These are phyloP conservation scores for Montipora efflorescens DNA, from an alignment of 64 coral and sea anemone species.

Conservation along the genomic window DNA sequence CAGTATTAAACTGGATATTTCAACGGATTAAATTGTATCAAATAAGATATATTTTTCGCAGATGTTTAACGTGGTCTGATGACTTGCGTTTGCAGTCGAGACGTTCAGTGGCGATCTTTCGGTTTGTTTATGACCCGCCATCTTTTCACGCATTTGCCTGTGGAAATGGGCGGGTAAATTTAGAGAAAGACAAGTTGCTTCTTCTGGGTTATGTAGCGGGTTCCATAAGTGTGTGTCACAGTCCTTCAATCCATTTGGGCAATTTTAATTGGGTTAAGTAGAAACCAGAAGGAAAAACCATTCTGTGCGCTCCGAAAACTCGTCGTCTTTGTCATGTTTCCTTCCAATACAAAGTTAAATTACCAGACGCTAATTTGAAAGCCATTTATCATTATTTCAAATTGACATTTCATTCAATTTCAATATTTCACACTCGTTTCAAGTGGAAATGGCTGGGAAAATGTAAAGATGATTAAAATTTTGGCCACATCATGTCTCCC, in stretches of 20 bases:
- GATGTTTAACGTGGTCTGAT: neutral
- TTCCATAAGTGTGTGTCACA: neutral
- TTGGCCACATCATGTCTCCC: no score
- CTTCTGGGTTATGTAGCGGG: neutral
- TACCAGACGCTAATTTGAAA: neutral
- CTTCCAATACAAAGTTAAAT: neutral
- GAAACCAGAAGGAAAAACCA: neutral
- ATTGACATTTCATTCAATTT: no score
- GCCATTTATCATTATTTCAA: neutral
- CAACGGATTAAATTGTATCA: conserved; percentile 12
- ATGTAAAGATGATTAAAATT: no score
- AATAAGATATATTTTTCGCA: conserved; percentile 3
- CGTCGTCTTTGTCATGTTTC: neutral
- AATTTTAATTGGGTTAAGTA: conserved; percentile 22
- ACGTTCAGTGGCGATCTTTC: neutral
- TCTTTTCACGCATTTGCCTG: neutral
- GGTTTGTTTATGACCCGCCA: conserved; percentile 40
- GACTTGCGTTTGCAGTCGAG: neutral
- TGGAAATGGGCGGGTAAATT: neutral
- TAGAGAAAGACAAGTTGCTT: neutral
- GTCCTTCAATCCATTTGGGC: neutral
- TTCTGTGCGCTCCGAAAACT: neutral
- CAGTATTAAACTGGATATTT: neutral
- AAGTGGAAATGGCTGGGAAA: no score
- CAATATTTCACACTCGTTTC: no score